Conservation (phyloP, 2,888 invertebrate species). For the Panorpa germanica region DNA sequence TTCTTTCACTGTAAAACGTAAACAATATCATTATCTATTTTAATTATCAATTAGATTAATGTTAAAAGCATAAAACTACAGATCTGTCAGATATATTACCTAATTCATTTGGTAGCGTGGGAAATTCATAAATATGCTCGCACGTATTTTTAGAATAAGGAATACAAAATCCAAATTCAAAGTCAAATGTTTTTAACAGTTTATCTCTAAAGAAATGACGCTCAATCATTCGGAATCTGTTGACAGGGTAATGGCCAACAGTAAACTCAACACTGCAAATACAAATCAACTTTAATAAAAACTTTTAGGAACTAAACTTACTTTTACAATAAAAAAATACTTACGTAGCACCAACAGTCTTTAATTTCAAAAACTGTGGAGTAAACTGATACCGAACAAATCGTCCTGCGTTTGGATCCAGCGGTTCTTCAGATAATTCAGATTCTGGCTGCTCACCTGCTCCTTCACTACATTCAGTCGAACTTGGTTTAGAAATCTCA, state of each 20-base stretch:
- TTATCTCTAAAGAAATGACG: conserved; percentile 89
- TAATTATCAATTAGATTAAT: conserved; percentile 2
- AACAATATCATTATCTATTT: conserved; percentile 7
- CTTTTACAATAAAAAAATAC: conserved; percentile 20
- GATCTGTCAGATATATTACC: conserved; percentile 36
- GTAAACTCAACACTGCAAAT: conserved; percentile 80
- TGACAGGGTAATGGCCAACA: conserved; percentile 80
- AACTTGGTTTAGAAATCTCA: conserved; percentile 79
- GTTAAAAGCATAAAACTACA: conserved; percentile 2
- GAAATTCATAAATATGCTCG: conserved; percentile 99
- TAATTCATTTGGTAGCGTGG: conserved; percentile 64
- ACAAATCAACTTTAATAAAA: conserved; percentile 10
- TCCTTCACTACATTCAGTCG: conserved; percentile 20
- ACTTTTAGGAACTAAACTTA: not conserved
- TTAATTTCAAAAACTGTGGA: conserved; percentile 89
- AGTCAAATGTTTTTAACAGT: conserved; percentile 92
- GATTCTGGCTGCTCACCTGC: conserved; percentile 18
- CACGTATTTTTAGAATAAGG: conserved; percentile 95
- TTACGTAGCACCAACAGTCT: conserved; percentile 95
- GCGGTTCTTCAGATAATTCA: conserved; percentile 33
- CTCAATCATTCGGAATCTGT: conserved; percentile 96
- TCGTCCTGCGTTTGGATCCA: conserved; percentile 79
- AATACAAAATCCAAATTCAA: conserved; percentile 98
- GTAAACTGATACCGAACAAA: conserved; percentile 99
- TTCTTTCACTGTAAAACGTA: conserved; percentile 60